Base-by-base conservation (phyloP, 2,888 invertebrate species). In the Chrysolina americana region DNA sequence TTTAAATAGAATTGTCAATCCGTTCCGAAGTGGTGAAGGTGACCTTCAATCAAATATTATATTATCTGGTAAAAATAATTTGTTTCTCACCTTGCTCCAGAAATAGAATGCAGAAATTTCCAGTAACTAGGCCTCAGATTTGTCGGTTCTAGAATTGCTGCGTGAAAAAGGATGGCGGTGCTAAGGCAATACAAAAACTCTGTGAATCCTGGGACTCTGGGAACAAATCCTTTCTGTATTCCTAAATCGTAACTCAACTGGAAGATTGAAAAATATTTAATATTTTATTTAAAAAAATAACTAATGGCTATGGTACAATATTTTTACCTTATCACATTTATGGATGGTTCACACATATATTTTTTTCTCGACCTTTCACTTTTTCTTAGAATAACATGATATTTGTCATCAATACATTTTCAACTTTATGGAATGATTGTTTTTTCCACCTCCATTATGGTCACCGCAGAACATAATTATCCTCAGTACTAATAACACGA, bases 81-180 rank as follows among this genome's bases (percentile, higher is more conserved):
- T 17, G 13, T 65, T 0, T 28, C 82, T 87, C 84, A 91, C 92
- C 92, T 89, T 86, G 91, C 92, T 59, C 94, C 94, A 0, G 96
- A 96, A 76, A 95, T 89, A 75, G 91, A 91, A 78, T 92, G 91
- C 56, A 96, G 89, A 87, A 96, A 96, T 85, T 93, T 94, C 91
- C 94, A 95, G 87, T 96, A 96, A 71, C 94, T 95, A n/a, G 92
- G 90, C 78, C 96, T 90, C 77, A 96, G 87, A 83, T 93, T 93
- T 74, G 93, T 93, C 0, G 96, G 95, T 86, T 96, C 96, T 74
- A 95, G 83, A 48, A 95, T 91, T 69, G 94, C 95, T 8, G 92
- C 92, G 87, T 95, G 95, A 86, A 95, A 95, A 48, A 95, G 89
- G 76, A 93, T 88, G 13, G 94, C 94, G 5, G 95, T 95, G 79